phyloP scores from a whole-genome alignment of 2,797 vertebrate species.

The Telmatherina bonti region DNA sequence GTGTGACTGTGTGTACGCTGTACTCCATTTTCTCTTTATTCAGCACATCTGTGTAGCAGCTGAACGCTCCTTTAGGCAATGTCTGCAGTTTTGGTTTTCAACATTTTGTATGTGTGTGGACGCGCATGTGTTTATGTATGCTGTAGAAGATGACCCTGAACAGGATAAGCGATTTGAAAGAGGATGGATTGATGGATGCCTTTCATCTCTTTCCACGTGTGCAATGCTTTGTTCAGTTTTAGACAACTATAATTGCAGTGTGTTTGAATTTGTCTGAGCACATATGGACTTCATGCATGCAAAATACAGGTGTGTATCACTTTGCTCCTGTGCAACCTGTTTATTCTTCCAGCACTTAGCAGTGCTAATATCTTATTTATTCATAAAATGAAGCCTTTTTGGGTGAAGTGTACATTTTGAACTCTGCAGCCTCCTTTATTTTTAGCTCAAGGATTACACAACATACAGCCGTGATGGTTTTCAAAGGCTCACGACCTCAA shows the following conservation, averaged over 20 bases:
- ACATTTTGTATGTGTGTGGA: conserved; percentile 51
- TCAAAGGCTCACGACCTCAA: conserved; percentile 40
- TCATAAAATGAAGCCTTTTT: conserved; percentile 52
- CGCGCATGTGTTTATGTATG: conserved; percentile 55
- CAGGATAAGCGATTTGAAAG: conserved; percentile 51
- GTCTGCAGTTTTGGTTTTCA: conserved; percentile 76
- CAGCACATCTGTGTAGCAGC: conserved; percentile 85
- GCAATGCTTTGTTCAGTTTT: conserved; percentile 12
- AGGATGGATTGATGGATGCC: conserved; percentile 41
- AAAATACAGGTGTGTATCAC: conserved; percentile 43
- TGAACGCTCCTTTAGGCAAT: conserved; percentile 74
- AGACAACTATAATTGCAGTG: conserved; percentile 21
- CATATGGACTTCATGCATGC: conserved; percentile 15
- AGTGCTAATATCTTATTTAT: conserved; percentile 58
- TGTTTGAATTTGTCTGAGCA: conserved; percentile 10
- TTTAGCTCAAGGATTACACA: conserved; percentile 67
- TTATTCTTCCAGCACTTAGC: conserved; percentile 18
- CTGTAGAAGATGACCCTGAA: conserved; percentile 46
- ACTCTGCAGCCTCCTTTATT: conserved; percentile 63
- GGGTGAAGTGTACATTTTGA: conserved; percentile 39
- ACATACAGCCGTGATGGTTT: conserved; percentile 50
- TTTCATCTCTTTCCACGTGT: conserved; percentile 53
- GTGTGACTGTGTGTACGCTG: conserved; percentile 53
- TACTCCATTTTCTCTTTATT: conserved; percentile 52
- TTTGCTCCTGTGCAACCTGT: conserved; percentile 17